Evolutionary conservation across 1,140 invertebrate species (phyloP), one percentile per base, ranked within the genome.

Genomic region (Dendroctonus valens): DNA sequence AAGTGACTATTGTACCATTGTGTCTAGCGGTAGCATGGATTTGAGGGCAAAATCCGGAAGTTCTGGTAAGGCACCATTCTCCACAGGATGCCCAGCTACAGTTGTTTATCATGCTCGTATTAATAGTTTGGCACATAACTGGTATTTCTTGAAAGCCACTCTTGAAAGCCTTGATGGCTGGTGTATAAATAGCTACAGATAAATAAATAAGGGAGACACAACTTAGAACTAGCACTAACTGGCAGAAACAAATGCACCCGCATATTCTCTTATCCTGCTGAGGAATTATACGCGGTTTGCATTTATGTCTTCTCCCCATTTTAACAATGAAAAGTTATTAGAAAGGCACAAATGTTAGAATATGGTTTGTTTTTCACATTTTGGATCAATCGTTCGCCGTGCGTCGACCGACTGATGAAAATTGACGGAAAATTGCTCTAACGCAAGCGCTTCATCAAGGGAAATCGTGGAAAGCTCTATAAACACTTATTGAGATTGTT

Each of bases 21-120:
- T 84, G 84, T 41, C 93, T 83, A 0, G 92, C 83, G 73, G 90
- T 92, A 0, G 94, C 92, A 77, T 91, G 90, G 68, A 96, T 93
- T 74, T 94, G 91, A 6, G 91, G 88, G 80, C 92, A 94, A 49
- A 89, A 87, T 0, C 92, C 91, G 0, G 90, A 91, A 0, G 91
- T 91, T 75, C 94, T 94, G 67, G 91, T 93, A 40, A 96, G 81
- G 65, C 92, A 96, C 93, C 93, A 95, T 76, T 96, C 93, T 0
- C 91, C 90, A 74, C 93, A 95, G 26, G 91, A 92, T 55, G 90
- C 90, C 89, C 90, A 91, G 40, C 91, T 90, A 75, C 91, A 93
- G 74, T 86, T 90, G 67, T 93, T 91, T 71, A 87, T 85, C 75
- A 89, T 89, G 37, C 88, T 85, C 11, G 90, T 89, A 8, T 90